These are phyloP conservation scores for Cloeon dipterum DNA, from an alignment of 2,888 invertebrate species.

Conservation along the genomic window DNA sequence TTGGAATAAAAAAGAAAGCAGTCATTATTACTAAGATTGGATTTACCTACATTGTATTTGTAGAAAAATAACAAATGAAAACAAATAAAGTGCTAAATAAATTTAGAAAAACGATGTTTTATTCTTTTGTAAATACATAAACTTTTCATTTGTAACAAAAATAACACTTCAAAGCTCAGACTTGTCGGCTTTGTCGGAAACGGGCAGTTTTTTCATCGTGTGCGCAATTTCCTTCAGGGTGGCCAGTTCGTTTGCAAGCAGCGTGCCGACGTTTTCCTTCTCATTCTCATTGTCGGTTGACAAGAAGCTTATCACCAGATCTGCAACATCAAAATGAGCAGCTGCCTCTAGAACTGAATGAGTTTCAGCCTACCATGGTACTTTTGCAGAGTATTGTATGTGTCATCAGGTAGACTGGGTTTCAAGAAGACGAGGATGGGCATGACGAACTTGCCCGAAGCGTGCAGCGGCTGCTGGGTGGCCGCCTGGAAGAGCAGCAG, in stretches of 20 bases:
- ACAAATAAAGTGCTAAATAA: too few species aligned
- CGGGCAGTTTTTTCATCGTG: background rate
- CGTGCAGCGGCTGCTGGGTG: constrained; percentile 67
- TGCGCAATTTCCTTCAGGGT: background rate
- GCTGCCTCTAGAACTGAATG: too few species aligned
- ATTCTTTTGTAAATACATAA: background rate
- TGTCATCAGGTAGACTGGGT: constrained; percentile 38
- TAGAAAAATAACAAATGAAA: too few species aligned
- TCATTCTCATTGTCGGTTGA: background rate
- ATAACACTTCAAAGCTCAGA: background rate
- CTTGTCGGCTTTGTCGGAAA: background rate
- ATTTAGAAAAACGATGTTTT: too few species aligned
- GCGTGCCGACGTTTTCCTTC: background rate
- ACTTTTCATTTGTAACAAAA: background rate
- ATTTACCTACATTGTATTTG: too few species aligned
- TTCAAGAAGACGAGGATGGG: constrained; percentile 50
- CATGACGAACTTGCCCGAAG: constrained; percentile 83
- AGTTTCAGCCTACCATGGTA: constrained; percentile 75
- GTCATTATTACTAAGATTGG: too few species aligned
- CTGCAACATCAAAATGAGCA: background rate
- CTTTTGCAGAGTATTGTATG: constrained; percentile 34
- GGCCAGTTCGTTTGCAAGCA: background rate
- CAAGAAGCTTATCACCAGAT: background rate
- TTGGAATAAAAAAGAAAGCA: too few species aligned
- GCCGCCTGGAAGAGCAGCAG: constrained; percentile 58